phyloP scores from a whole-genome alignment of 2,888 invertebrate genomes.

The Meteorus cinctellus region DNA sequence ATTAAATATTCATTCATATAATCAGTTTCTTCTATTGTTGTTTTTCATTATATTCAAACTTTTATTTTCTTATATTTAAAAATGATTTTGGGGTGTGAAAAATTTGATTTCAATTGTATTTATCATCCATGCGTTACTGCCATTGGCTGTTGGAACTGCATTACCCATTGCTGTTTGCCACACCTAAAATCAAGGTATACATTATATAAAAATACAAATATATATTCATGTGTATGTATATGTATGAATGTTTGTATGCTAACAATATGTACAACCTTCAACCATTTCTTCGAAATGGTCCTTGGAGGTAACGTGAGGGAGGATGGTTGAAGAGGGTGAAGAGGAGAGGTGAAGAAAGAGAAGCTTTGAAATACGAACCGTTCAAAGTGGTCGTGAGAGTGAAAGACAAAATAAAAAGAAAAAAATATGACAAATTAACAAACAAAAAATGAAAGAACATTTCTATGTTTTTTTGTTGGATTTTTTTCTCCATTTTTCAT shows the following conservation, averaged over 20 bases:
- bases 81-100: no score
- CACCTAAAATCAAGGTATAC: slow-evolving; percentile 8
- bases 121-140: neutral
- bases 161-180: neutral
- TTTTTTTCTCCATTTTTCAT: no score
- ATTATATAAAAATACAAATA: neutral
- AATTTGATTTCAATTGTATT: no score
- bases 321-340: neutral
- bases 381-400: slow-evolving; percentile 38
- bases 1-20: no score
- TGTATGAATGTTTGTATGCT: neutral
- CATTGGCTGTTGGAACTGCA: slow-evolving; percentile 1
- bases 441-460: no score
- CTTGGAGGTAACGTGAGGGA: neutral
- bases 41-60: no score
- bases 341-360: slow-evolving; percentile 25
- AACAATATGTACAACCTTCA: neutral
- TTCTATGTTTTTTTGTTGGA: no score
- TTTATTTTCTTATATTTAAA: no score
- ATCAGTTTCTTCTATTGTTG: no score
- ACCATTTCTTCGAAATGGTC: slow-evolving; percentile 14
- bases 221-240: neutral
- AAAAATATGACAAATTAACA: no score
- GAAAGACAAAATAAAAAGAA: slow-evolving; percentile 41
- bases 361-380: slow-evolving; percentile 42